Evolutionary conservation across 2,113 vertebrate species (phyloP).

Genomic region (Meleagris gallopavo): DNA sequence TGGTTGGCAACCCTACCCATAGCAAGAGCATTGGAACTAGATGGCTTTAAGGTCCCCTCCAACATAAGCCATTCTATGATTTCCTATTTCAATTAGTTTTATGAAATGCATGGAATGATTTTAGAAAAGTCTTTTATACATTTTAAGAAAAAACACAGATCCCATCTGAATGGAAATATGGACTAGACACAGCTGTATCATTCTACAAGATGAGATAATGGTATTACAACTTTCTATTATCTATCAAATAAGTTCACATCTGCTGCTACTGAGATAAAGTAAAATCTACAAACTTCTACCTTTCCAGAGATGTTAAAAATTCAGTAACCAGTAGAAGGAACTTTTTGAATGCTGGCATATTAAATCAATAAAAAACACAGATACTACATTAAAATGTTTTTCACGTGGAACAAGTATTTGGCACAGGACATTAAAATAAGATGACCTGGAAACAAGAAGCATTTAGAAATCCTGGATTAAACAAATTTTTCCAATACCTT

Average conservation of each 20-base stretch:
- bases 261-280: background rate
- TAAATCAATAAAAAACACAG: background rate
- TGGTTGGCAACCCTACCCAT: no score
- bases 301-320: background rate
- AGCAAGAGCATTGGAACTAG: no score
- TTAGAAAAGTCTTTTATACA: background rate
- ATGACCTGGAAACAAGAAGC: background rate
- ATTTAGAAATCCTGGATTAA: background rate
- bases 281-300: background rate
- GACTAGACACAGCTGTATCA: background rate
- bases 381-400: background rate
- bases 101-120: background rate
- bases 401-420: background rate
- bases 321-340: background rate
- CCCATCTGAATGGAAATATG: background rate
- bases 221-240: background rate
- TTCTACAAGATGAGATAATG: background rate
- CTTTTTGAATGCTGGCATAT: background rate
- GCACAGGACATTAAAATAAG: background rate
- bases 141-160: background rate
- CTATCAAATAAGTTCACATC: background rate
- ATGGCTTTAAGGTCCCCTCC: no score
- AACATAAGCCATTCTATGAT: no score
- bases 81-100: background rate
- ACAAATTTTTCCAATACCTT: background rate